Percentiles rank a stretch among this genome's conserved stretches.
These are phyloP conservation scores for Amiota mariae DNA, from an alignment of 2,888 invertebrate species.

Conservation along the genomic window DNA sequence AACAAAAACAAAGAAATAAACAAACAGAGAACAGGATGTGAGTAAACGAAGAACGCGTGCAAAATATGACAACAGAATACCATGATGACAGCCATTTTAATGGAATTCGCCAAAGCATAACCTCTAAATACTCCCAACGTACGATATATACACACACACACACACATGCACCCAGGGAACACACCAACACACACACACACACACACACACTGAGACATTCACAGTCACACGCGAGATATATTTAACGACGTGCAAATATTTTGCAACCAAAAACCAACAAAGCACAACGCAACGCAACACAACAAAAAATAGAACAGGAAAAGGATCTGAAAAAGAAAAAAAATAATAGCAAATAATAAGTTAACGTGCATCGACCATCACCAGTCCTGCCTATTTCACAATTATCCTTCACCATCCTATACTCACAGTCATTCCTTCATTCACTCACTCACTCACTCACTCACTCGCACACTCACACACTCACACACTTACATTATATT, in stretches of 20 bases:
- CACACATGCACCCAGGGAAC: not conserved
- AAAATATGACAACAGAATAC: slow-evolving; percentile 61
- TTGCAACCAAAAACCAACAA: slow-evolving; percentile 4
- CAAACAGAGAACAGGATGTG: slow-evolving; percentile 14
- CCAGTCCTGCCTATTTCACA: not conserved
- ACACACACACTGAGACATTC: not conserved
- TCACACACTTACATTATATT: no score
- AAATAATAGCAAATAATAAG: slow-evolving; percentile 19
- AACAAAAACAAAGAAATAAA: slow-evolving; percentile 43
- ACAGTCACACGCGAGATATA: not conserved
- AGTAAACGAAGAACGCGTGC: slow-evolving; percentile 34
- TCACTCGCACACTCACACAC: not conserved
- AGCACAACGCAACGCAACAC: not conserved
- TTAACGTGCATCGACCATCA: slow-evolving; percentile 3
- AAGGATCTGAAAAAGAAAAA: not conserved
- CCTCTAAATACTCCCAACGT: slow-evolving; percentile 44
- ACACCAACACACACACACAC: not conserved
- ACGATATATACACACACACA: not conserved
- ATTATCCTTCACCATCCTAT: not conserved
- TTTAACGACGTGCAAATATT: slow-evolving; percentile 23
- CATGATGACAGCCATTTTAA: slow-evolving; percentile 63
- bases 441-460: not conserved
- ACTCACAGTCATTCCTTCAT: no score
- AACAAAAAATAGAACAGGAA: not conserved
- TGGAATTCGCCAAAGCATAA: slow-evolving; percentile 56